Conservation (phyloP, 1,140 invertebrate species). For the Drosophila suzukii region DNA sequence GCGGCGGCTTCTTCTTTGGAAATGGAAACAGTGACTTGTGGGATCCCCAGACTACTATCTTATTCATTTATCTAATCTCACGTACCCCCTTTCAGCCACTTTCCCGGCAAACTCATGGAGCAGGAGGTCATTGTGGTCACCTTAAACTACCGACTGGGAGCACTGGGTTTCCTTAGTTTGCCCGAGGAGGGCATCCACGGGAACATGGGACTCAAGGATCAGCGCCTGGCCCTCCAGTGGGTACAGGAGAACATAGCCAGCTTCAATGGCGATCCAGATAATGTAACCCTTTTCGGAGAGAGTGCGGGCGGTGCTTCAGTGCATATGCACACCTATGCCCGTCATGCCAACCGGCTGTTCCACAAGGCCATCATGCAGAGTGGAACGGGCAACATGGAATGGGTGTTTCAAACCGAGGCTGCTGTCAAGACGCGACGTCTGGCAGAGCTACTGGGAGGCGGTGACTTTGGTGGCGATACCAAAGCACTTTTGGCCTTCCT, state of each 20-base stretch:
- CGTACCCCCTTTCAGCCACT: slow-evolving; percentile 61
- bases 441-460: slow-evolving; percentile 55
- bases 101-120: slow-evolving; percentile 87
- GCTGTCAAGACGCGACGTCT: slow-evolving; percentile 51
- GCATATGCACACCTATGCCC: slow-evolving; percentile 69
- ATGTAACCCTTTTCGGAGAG: slow-evolving; percentile 86
- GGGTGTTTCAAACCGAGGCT: slow-evolving; percentile 60
- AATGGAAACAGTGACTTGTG: slow-evolving; percentile 84
- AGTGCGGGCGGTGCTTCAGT: slow-evolving; percentile 85
- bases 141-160: slow-evolving; percentile 88
- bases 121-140: slow-evolving; percentile 88
- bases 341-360: slow-evolving; percentile 78
- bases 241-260: slow-evolving; percentile 86
- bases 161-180: slow-evolving; percentile 86
- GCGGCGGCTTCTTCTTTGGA: slow-evolving; percentile 85
- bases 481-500: slow-evolving; percentile 55
- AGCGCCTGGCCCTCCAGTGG: slow-evolving; percentile 85
- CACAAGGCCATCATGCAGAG: slow-evolving; percentile 85
- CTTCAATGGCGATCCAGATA: slow-evolving; percentile 87
- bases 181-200: slow-evolving; percentile 86
- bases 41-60: neutral
- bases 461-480: slow-evolving; percentile 31
- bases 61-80: neutral
- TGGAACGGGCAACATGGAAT: slow-evolving; percentile 77
- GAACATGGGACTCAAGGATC: slow-evolving; percentile 87